Evolutionary conservation across 1,140 invertebrate genomes (phyloP), one percentile per base, ranked within the genome.

Genomic region (Onthophagus taurus): DNA sequence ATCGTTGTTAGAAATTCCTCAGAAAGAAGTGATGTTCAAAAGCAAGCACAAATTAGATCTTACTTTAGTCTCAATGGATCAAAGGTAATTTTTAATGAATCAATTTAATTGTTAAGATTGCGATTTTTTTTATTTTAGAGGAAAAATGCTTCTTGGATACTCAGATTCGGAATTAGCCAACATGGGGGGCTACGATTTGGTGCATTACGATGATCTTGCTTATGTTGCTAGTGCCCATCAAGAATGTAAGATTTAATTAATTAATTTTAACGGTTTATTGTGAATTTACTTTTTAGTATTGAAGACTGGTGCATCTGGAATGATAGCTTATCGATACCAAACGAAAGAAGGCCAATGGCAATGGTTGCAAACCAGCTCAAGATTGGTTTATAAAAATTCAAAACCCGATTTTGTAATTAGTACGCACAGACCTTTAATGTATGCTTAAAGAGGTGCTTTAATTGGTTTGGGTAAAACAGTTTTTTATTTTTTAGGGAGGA

Each of bases 361-460:
- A 66, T 99, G 94, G 94, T 69, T 99, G 17, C 96, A 99, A 71
- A 97, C 93, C 1, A 95, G 90, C 53, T 96, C 94, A 4, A 75
- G 93, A 55, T 76, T 98, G 34, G 91, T 97, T 21, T 97, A 97
- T 70, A 99, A 99, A 70, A 98, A 97, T 69, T 97, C 93, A 48
- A 99, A 98, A 69, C 93, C 95, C 2, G 95, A 99, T 65, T 97
- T 96, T 67, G 92, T 99, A 45, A 94, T 97, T 46, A 94, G 89
- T 63, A 98, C 92, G 21, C 96, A 99, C 71, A 77, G 93, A 50
- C 93, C 95, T 35, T 77, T 98, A 4, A 97, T 97, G 95, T 94
- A 72, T 82, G 85, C 73, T 35, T 14, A 19, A 46, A 9, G 16
- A 29, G 4, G 17, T 34, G 16, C n/a, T 26, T n/a, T n/a, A 26